A percentile compares a stretch with the other conserved stretches of the same genome.
phyloP scores from a whole-genome alignment of 2,888 invertebrate genomes.

The Drosophila diplacantha region DNA sequence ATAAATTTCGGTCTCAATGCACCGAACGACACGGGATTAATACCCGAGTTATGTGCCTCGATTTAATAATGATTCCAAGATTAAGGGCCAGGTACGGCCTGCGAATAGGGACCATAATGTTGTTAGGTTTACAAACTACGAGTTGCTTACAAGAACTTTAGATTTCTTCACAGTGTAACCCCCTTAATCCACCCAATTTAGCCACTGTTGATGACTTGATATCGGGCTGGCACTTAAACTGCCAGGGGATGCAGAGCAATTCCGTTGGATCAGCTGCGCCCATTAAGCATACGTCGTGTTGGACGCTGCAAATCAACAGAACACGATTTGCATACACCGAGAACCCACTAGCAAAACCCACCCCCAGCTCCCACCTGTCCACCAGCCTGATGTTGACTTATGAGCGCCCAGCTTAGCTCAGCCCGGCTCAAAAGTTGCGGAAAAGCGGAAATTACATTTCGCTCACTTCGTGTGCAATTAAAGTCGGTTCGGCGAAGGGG shows the following conservation, averaged over 20 bases:
- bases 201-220: conserved; percentile 19
- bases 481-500: conserved; percentile 31
- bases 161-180: neutral
- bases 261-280: conserved; percentile 37
- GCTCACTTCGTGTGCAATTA: conserved; percentile 57
- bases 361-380: conserved; percentile 1
- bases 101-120: neutral
- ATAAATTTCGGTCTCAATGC: conserved; percentile 10
- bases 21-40: neutral
- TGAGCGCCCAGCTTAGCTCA: conserved; percentile 30
- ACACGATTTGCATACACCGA: conserved; percentile 31
- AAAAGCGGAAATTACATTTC: conserved; percentile 66
- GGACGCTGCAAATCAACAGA: conserved; percentile 28
- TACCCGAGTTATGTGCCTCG: neutral
- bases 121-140: no score
- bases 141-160: neutral
- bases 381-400: conserved; percentile 51
- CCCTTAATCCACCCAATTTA: neutral
- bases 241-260: conserved; percentile 43
- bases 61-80: no score
- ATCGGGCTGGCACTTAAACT: conserved; percentile 61
- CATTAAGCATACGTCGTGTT: conserved; percentile 60
- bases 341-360: conserved; percentile 24
- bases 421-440: conserved; percentile 34
- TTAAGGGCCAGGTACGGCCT: no score